phyloP scores from a whole-genome alignment of 2,888 invertebrate species.

The Sericinus montela region DNA sequence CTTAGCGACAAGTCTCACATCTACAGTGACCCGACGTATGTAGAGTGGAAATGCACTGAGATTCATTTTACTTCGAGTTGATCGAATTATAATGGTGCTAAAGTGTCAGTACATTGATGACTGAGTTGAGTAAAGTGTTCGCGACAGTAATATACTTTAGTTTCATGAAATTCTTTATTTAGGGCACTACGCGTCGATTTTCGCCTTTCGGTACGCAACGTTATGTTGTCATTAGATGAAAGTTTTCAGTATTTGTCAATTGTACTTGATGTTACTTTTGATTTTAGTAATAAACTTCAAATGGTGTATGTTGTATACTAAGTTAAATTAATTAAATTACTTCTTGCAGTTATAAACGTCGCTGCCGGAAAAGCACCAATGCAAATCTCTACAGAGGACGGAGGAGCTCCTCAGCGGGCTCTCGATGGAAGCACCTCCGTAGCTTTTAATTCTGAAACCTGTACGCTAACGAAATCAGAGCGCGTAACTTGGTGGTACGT shows the following conservation, averaged over 20 bases:
- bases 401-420: slow-evolving; percentile 93
- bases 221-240: too few species aligned
- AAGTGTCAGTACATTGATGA: neutral
- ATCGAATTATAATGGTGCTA: slow-evolving; percentile 16
- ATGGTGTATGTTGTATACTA: too few species aligned
- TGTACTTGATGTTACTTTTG: too few species aligned
- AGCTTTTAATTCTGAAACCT: slow-evolving; percentile 89
- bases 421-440: slow-evolving; percentile 94
- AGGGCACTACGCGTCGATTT: too few species aligned
- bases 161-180: too few species aligned
- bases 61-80: slow-evolving; percentile 14
- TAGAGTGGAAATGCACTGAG: slow-evolving; percentile 8
- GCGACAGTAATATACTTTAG: neutral
- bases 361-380: slow-evolving; percentile 97
- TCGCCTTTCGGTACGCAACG: too few species aligned
- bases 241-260: too few species aligned
- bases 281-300: too few species aligned
- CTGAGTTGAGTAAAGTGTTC: neutral
- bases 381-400: slow-evolving; percentile 91
- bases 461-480: slow-evolving; percentile 91
- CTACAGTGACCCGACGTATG: neutral
- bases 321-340: too few species aligned
- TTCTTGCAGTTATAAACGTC: slow-evolving; percentile 89
- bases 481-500: slow-evolving; percentile 97
- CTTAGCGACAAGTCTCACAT: neutral